Evolutionary conservation across 2,797 vertebrate genomes (phyloP).

Genomic region (Myripristis murdjan): DNA sequence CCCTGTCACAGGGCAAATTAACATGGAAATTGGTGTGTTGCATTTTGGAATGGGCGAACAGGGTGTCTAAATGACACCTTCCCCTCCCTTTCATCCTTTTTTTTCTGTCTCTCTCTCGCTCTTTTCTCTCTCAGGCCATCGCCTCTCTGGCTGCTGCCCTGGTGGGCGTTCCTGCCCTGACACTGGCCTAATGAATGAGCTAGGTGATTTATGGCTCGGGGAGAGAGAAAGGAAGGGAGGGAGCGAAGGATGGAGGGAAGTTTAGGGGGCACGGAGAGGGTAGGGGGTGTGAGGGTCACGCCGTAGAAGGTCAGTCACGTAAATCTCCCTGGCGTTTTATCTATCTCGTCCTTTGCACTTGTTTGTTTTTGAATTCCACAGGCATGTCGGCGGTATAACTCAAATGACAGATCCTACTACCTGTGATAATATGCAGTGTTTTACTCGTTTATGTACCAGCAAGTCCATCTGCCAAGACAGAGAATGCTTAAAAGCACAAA

Average conservation of each 20-base stretch:
- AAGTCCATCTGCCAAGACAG: too few relatives aligned
- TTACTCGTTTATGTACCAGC: not conserved
- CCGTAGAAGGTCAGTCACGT: conserved; percentile 70
- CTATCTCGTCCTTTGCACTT: conserved; percentile 36
- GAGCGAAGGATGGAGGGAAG: conserved; percentile 32
- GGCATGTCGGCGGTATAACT: not conserved
- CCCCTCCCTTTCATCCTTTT: conserved; percentile 48
- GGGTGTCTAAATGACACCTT: conserved; percentile 46
- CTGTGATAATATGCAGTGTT: not conserved
- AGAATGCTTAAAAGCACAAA: too few relatives aligned
- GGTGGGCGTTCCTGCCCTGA: conserved; percentile 74
- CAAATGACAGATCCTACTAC: conserved; percentile 11
- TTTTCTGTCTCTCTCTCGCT: conserved; percentile 45
- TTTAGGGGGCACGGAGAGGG: conserved; percentile 32
- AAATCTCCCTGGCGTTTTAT: conserved; percentile 62
- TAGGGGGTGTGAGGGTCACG: conserved; percentile 52
- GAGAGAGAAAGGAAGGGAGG: conserved; percentile 48
- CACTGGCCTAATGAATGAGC: conserved; percentile 84
- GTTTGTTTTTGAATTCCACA: conserved; percentile 31
- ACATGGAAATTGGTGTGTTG: conserved; percentile 86
- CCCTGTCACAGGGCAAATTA: conserved; percentile 76
- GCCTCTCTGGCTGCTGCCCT: conserved; percentile 52
- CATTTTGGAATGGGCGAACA: conserved; percentile 69
- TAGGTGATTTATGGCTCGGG: conserved; percentile 82
- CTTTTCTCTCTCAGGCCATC: conserved; percentile 23